Evolutionary conservation across 2,888 invertebrate species (phyloP), one percentile per base, ranked within the genome.

Genomic region (Cryptus viduatorius): DNA sequence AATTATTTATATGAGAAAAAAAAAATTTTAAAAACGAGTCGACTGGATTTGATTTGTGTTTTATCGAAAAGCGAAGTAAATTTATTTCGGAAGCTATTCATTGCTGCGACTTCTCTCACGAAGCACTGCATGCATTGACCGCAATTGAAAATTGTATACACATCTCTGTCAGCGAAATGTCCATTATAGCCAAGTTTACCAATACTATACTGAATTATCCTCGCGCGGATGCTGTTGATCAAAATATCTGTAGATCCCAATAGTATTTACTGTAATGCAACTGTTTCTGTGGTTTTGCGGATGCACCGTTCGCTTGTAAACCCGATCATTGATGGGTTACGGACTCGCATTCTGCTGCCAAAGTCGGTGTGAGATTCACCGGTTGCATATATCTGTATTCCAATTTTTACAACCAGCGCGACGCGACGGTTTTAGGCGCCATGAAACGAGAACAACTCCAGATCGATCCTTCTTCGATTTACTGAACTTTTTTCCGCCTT

Each of bases 61-160:
- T 56, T 71, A 59, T 72, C 59, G 72, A 72, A 56, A 44, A 72
- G 37, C 24, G 24, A 24, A 19, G 29, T 56, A 72, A 72, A 44
- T 72, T 72, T 44, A 44, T 59, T 42, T 24, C 56, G 8, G 44
- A 19, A 44, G 42, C 8, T 46, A 56, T 59, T 56, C 19, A 53
- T 29, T 42, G 14, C 59, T 56, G n/a, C 19, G 59, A 44, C 56
- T 56, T 44, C 56, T 10, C 42, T 24, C 24, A n/a, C n/a, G n/a
- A n/a, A n/a, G n/a, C n/a, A n/a, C n/a, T 24, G 44, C 44, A 59
- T 59, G 42, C 56, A 59, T 72, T 5, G 59, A 72, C 72, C 59
- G 24, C 72, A 72, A 72, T 72, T 44, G 56, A n/a, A 14, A 59
- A 16, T 19, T 24, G 37, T 37, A 44, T 56, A 56, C 61, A 56